A percentile compares a stretch with the other conserved stretches of the same genome.
These are phyloP conservation scores for Cyprinodon brontotheroides DNA, from an alignment of 2,113 vertebrate genomes.

Conservation along the genomic window DNA sequence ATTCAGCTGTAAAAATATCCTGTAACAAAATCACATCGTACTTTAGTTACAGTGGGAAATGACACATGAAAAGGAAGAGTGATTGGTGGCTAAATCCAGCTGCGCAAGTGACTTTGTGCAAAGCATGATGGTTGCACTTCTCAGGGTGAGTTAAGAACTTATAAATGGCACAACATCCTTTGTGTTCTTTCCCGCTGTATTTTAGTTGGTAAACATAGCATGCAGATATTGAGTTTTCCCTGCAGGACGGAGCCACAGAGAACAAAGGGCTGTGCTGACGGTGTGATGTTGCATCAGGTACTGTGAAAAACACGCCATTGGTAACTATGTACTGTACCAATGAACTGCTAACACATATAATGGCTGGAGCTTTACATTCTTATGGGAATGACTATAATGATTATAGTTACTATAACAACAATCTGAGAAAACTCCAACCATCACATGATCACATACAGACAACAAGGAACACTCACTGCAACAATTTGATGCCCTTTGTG, in stretches of 20 bases:
- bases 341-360: conserved; percentile 51
- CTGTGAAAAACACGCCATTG: conserved; percentile 57
- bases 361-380: conserved; percentile 45
- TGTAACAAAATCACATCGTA: conserved; percentile 28
- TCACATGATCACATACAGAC: conserved; percentile 41
- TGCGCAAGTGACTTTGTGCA: conserved; percentile 9
- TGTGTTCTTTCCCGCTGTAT: conserved; percentile 64
- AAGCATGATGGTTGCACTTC: not conserved
- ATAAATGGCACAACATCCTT: not conserved
- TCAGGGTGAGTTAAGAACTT: not conserved
- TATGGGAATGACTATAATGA: not conserved
- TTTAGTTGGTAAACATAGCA: conserved; percentile 34
- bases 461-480: conserved; percentile 49
- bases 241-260: conserved; percentile 37
- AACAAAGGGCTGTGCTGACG: conserved; percentile 32
- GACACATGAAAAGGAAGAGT: conserved; percentile 20
- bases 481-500: conserved; percentile 52
- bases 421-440: conserved; percentile 53
- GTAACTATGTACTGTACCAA: conserved; percentile 47
- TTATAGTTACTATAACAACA: not conserved
- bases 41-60: conserved; percentile 57
- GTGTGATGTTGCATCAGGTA: conserved; percentile 48
- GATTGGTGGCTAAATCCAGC: conserved; percentile 9
- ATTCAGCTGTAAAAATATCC: conserved; percentile 16
- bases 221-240: conserved; percentile 46